Percentiles rank a stretch among this genome's conserved stretches.
Conservation (phyloP, 1,140 invertebrate species). For the Nilaparvata lugens region DNA sequence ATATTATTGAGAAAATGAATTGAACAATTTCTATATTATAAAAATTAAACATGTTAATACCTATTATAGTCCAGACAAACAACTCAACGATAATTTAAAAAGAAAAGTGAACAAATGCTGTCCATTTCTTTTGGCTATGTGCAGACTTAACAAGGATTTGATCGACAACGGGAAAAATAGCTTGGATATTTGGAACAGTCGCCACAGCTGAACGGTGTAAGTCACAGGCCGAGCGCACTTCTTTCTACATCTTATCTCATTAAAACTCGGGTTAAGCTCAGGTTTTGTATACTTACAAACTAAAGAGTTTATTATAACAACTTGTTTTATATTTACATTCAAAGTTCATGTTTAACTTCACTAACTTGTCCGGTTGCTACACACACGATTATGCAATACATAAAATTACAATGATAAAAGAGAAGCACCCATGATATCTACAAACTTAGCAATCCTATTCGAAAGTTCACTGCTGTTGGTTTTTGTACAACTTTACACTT, state of each 20-base stretch:
- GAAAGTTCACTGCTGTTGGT: background rate
- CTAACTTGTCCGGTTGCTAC: background rate
- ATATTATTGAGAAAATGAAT: no score
- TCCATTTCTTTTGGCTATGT: no score
- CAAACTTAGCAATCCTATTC: background rate
- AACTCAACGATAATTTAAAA: no score
- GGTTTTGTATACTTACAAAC: background rate
- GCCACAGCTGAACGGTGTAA: no score
- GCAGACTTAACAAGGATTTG: no score
- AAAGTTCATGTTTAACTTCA: background rate
- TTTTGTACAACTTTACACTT: background rate
- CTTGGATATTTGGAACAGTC: no score
- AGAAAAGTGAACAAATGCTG: no score
- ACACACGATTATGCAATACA: background rate
- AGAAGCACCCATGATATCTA: constrained; percentile 2
- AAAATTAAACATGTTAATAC: no score
- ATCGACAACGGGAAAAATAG: no score
- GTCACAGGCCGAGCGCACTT: background rate
- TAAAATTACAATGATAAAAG: background rate
- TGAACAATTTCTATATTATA: no score
- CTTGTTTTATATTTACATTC: background rate
- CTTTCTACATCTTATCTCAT: background rate
- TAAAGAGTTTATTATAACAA: background rate
- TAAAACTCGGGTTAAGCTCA: constrained; percentile 1
- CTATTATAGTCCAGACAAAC: no score